phyloP scores from a whole-genome alignment of 2,888 invertebrate species.

The Amphipoea lucens region DNA sequence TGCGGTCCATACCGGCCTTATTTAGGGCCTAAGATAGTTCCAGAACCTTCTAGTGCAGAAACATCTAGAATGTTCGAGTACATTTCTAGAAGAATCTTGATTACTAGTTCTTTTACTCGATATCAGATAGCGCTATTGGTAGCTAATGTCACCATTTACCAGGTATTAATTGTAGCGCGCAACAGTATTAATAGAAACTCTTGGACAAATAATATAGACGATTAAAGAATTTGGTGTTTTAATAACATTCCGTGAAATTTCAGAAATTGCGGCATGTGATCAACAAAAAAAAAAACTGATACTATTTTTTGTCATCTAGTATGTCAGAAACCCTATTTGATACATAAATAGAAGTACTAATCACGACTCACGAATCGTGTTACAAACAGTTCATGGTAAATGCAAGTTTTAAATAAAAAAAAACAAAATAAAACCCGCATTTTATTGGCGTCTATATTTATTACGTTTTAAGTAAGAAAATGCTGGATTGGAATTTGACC shows the following conservation, averaged over 20 bases:
- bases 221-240: neutral
- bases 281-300: too few species aligned
- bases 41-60: too few species aligned
- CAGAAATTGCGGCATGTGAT: neutral
- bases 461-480: neutral
- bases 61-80: too few species aligned
- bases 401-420: neutral
- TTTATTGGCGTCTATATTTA: neutral
- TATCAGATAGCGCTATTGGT: too few species aligned
- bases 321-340: neutral
- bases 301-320: too few species aligned
- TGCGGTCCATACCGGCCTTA: too few species aligned
- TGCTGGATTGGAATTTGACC: neutral
- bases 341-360: neutral
- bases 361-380: neutral
- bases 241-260: neutral
- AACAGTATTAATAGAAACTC: neutral
- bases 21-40: too few species aligned
- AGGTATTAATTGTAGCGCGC: too few species aligned
- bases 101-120: too few species aligned
- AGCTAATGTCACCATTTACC: too few species aligned
- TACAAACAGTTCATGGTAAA: neutral
- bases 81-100: too few species aligned
- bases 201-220: too few species aligned
- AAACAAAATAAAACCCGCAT: neutral